These are phyloP conservation scores for Casuarius casuarius DNA, from an alignment of 2,113 vertebrate species.

Conservation along the genomic window DNA sequence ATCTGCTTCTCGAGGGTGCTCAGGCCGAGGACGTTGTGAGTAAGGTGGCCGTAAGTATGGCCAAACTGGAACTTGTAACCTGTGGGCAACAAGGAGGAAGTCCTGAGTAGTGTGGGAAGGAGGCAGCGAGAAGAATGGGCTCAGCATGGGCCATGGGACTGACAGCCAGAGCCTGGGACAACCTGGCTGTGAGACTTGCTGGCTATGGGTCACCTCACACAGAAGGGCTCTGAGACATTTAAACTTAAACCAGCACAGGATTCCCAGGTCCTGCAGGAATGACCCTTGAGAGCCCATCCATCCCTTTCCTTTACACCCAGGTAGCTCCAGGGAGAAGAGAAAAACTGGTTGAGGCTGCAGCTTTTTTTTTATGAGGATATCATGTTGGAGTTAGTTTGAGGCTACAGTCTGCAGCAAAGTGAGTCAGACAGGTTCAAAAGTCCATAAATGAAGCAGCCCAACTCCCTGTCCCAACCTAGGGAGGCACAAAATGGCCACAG, in stretches of 20 bases:
- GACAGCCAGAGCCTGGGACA: neutral
- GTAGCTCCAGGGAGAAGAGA: neutral
- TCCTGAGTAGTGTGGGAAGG: neutral
- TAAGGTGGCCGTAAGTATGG: constrained; percentile 79
- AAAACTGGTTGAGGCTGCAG: neutral
- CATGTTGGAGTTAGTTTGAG: neutral
- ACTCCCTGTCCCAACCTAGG: neutral
- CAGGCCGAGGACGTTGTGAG: constrained; percentile 70
- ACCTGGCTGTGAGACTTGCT: neutral
- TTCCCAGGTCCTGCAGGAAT: neutral
- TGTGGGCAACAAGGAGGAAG: neutral
- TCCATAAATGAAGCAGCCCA: neutral
- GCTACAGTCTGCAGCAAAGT: neutral
- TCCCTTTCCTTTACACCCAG: neutral
- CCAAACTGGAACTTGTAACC: constrained; percentile 81
- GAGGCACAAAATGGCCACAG: neutral
- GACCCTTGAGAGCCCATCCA: neutral
- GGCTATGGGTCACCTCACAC: neutral
- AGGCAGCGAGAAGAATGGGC: too few relatives aligned
- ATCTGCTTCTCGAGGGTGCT: constrained; percentile 56
- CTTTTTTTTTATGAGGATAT: neutral
- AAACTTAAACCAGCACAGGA: accelerated
- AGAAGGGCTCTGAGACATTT: neutral
- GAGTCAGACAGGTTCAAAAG: neutral
- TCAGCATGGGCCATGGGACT: neutral